Conservation (phyloP, 1,140 invertebrate genomes). For the Ladona fulva region DNA sequence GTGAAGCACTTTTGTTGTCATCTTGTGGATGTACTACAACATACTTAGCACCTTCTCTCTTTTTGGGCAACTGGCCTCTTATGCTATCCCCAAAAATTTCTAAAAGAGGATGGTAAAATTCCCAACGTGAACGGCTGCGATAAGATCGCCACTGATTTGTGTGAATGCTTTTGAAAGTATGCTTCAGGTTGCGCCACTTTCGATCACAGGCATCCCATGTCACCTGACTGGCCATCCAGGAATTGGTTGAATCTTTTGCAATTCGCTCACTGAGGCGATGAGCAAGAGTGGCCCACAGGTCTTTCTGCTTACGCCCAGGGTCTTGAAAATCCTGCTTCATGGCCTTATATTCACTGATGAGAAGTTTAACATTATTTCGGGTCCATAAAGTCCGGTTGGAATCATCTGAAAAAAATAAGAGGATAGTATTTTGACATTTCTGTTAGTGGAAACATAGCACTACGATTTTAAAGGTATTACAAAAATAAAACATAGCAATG, state of each 20-base stretch:
- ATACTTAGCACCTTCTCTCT: background rate
- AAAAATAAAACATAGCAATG: no score
- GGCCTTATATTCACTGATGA: background rate
- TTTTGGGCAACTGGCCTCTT: background rate
- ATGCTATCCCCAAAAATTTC: background rate
- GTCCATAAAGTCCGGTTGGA: background rate
- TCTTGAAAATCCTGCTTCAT: background rate
- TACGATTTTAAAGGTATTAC: no score
- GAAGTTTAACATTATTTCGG: background rate
- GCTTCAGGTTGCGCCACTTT: conserved; percentile 12
- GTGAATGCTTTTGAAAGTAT: conserved; percentile 12
- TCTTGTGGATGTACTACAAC: background rate
- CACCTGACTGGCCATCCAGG: background rate
- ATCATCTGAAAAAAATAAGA: background rate
- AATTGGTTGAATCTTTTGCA: background rate
- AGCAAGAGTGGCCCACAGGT: background rate
- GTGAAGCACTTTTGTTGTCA: background rate
- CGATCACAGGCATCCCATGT: conserved; percentile 13
- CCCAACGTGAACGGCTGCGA: background rate
- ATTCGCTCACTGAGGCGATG: background rate
- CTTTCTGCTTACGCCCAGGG: background rate
- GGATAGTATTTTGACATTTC: no score
- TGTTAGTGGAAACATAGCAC: no score
- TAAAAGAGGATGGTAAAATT: background rate
- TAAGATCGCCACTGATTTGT: background rate